Conservation (phyloP, 64 coral and sea anemone species). For the Pocillopora verrucosa region DNA sequence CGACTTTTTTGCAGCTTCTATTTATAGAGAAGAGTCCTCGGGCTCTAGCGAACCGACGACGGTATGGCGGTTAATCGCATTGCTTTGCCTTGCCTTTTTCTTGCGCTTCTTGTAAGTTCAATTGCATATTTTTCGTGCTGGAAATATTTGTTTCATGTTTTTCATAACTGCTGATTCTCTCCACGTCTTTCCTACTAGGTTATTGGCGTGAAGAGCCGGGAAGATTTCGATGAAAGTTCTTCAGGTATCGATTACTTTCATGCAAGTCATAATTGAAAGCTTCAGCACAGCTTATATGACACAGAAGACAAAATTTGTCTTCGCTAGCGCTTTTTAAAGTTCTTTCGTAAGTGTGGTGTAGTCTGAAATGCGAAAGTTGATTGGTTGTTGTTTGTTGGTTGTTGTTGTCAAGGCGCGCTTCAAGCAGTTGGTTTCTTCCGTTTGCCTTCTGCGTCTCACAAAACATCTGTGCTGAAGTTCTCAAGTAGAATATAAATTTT, state of each 20-base stretch:
- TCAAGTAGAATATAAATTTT: no score
- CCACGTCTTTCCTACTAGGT: neutral
- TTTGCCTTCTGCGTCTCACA: no score
- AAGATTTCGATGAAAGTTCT: neutral
- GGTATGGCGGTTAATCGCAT: neutral
- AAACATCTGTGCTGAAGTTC: no score
- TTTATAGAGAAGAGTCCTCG: neutral
- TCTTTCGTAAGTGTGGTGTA: no score
- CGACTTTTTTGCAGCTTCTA: neutral
- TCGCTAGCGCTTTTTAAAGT: no score
- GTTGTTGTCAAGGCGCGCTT: no score
- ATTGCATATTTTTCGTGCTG: neutral
- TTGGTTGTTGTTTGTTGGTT: no score
- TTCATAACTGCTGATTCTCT: neutral
- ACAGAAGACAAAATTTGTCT: no score
- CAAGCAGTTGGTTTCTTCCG: no score
- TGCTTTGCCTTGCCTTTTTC: neutral
- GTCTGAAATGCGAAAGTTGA: no score
- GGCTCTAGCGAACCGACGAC: neutral
- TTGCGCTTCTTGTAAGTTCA: slow-evolving; percentile 22
- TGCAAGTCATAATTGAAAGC: neutral
- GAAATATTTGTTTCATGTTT: neutral
- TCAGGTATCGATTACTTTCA: neutral
- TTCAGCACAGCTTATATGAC: no score
- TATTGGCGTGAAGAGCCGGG: neutral